Base-by-base conservation (phyloP, 2,797 vertebrate species). In the Halcyon badia region DNA sequence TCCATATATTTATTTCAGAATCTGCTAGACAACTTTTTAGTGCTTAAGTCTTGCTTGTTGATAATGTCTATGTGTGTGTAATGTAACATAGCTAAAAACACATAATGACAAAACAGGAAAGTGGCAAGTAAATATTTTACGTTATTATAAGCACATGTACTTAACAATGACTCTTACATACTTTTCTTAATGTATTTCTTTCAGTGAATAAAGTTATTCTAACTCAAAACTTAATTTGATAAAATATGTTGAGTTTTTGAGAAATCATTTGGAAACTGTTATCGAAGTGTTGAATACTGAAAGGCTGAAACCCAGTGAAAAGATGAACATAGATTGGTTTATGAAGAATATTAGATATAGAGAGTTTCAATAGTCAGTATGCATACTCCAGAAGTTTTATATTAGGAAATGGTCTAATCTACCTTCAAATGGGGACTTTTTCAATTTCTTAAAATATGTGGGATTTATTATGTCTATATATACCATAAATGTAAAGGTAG, bases 181-280 rank as follows among this genome's bases (percentile, higher is more conserved):
- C 3, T 69, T 87, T 84, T 60, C 22, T 26, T 21, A 61, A 46
- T 7, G 46, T 52, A 41, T 52, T 69, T 41, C 61, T 87, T 92
- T 83, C n/a, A 73, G 7, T 28, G 9, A 14, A 39, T 49, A 48
- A 68, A 41, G 5, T 60, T 81, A n/a, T 62, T n/a, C 80, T 58
- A 60, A 87, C 15, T 90, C 30, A 62, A 76, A 24, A 54, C 6
- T 33, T 79, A 46, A 2, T 52, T 18, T 54, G 39, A 80, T 62
- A 70, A 85, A 80, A 2, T 44, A 48, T n/a, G 28, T 46, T 79
- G 19, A 33, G 4, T 42, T 88, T 83, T 58, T 7, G 17, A 15
- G 37, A 78, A 91, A 52, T 56, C 60, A 83, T 94, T 97, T 93
- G 94, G 83, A 94, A 96, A 71, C 3, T 28, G 48, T 94, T 96